These are phyloP conservation scores for Cephus runcator DNA, from an alignment of 2,888 invertebrate genomes.

Conservation along the genomic window DNA sequence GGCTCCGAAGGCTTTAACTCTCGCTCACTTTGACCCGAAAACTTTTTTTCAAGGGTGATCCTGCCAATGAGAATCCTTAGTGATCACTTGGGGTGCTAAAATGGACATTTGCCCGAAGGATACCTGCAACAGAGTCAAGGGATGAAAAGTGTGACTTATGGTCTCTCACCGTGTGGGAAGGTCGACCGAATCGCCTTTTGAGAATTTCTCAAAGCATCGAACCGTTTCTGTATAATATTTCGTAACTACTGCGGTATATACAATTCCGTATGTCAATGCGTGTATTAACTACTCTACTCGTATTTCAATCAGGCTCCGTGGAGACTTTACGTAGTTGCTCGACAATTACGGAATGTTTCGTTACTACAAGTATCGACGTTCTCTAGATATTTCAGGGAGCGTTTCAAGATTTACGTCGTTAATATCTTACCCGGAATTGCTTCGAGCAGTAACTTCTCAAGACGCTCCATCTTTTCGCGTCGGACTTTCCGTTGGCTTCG, in stretches of 20 bases:
- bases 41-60: conserved; percentile 1
- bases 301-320: not conserved
- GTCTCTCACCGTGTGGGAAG: not conserved
- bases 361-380: not conserved
- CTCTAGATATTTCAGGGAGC: not conserved
- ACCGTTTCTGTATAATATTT: not conserved
- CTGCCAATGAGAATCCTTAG: not conserved
- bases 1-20: not conserved
- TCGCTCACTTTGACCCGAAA: not conserved
- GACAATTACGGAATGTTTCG: not conserved
- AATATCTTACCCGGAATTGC: conserved; percentile 32
- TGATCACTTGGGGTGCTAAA: not conserved
- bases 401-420: conserved; percentile 12
- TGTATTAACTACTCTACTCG: too few species aligned
- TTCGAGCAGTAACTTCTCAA: conserved; percentile 16
- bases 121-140: not conserved
- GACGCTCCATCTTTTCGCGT: conserved; percentile 19
- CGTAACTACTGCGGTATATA: not conserved
- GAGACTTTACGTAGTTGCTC: not conserved
- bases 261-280: not conserved
- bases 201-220: not conserved
- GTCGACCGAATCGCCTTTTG: not conserved
- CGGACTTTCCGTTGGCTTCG: conserved; percentile 26
- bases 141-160: not conserved
- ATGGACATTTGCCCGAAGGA: not conserved